phyloP scores from a whole-genome alignment of 2,888 invertebrate genomes.

The Aspidiotus destructor region DNA sequence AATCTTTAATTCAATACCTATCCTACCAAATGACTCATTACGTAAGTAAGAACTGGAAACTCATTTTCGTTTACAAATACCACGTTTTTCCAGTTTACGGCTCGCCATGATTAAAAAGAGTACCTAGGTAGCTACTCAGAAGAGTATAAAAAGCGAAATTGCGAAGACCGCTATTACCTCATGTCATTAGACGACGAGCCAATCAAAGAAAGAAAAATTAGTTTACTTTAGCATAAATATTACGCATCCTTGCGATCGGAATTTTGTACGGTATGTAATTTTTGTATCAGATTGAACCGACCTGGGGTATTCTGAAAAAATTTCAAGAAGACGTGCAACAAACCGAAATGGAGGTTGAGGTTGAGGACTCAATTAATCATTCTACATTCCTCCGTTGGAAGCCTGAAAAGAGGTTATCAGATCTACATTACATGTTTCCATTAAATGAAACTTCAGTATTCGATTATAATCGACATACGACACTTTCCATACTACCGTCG shows the following conservation, averaged over 20 bases:
- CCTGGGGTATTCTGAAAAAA: conserved; percentile 7
- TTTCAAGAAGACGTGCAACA: conserved; percentile 20
- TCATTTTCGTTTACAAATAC: too few relatives aligned
- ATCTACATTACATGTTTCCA: conserved; percentile 20
- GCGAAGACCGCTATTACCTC: too few relatives aligned
- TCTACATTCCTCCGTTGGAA: conserved; percentile 7
- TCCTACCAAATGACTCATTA: conserved; percentile 4
- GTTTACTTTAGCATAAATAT: too few relatives aligned
- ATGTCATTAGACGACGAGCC: too few relatives aligned
- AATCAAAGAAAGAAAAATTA: too few relatives aligned
- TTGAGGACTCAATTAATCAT: neutral
- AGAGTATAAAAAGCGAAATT: too few relatives aligned
- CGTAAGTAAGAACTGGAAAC: conserved; percentile 4
- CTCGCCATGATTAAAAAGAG: too few relatives aligned
- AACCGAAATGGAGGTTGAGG: conserved; percentile 20
- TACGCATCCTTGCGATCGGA: too few relatives aligned
- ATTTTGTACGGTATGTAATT: neutral
- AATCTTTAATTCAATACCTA: conserved; percentile 19
- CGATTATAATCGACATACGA: neutral
- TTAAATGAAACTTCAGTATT: conserved; percentile 15
- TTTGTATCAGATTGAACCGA: conserved; percentile 8
- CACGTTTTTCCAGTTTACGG: too few relatives aligned
- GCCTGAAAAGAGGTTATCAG: neutral
- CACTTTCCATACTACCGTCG: neutral
- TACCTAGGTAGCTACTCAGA: too few relatives aligned